Base-by-base conservation (phyloP, 1,140 invertebrate genomes). In the Oreohelix idahoensis region DNA sequence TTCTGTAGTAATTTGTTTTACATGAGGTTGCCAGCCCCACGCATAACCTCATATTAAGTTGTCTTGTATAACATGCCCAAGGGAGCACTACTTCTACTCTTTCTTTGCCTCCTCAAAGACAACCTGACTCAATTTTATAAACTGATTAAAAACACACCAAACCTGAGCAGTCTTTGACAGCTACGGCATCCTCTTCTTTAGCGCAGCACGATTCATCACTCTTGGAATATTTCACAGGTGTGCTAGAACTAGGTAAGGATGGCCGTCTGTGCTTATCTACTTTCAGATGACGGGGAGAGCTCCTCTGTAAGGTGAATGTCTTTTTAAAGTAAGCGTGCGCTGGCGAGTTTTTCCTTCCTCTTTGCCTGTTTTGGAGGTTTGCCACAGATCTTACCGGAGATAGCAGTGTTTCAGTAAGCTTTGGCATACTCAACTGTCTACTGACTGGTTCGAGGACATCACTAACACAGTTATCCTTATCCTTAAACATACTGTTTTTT, bases 221-320 rank as follows among this genome's bases (percentile, higher is more conserved):
- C 15, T 53, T 29, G 15, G 49, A 32, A 36, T 26, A 5, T 79
- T 79, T 79, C 0, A 79, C 77, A 26, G 77, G 77, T 66, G 77
- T 79, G 42, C 77, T 79, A 1, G 53, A 66, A 36, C 77, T 66
- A 42, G 75, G 75, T 15, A 36, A n/a, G 32, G 39, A 29, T 36
- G 32, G 32, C 4, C 0, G 29, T 20, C 45, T 42, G 20, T 2
- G 36, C n/a, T 39, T 74, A 0, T 49, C 49, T 53, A 32, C 4
- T n/a, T 23, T 51, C 32, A 53, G 29, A 66, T 66, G 42, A 53
- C 17, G 15, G 4, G 42, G 32, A 29, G 75, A 15, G 13, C 26
- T 13, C 8, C 11, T 35, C 15, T 77, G 23, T 38, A 53, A 35
- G 35, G 45, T 2, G 23, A 77, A 77, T 17, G 75, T 77, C 35